Conservation (phyloP, 1,140 invertebrate species). For the Drosophila sturtevanti region DNA sequence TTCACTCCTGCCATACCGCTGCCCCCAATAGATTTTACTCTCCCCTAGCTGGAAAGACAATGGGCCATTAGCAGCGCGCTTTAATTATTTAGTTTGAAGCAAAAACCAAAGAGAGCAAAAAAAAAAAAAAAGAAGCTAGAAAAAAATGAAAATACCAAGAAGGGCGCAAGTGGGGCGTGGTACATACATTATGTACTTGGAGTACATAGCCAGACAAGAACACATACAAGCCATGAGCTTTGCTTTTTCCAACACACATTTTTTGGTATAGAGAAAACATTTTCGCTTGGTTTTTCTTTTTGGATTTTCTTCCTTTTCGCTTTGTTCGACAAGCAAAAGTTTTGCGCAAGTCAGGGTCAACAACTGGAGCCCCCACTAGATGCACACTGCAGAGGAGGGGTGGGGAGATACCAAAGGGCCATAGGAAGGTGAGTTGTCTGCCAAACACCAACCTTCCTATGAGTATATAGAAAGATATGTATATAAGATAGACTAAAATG, state of each 20-base stretch:
- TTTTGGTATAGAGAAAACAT: slow-evolving; percentile 56
- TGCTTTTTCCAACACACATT: slow-evolving; percentile 30
- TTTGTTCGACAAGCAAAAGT: slow-evolving; percentile 32
- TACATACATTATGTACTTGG: slow-evolving; percentile 35
- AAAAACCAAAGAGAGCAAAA: slow-evolving; percentile 50
- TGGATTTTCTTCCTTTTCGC: slow-evolving; percentile 42
- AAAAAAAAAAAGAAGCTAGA: slow-evolving; percentile 30
- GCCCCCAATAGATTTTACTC: slow-evolving; percentile 18
- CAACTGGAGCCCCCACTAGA: slow-evolving; percentile 61
- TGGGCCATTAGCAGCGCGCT: slow-evolving; percentile 78
- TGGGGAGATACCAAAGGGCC: neutral
- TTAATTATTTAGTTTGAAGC: slow-evolving; percentile 76
- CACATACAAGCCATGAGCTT: slow-evolving; percentile 61
- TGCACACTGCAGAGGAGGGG: slow-evolving; percentile 29
- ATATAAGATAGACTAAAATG: neutral
- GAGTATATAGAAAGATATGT: neutral
- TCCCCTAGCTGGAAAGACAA: slow-evolving; percentile 47
- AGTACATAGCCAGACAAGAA: slow-evolving; percentile 30
- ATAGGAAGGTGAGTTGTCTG: neutral
- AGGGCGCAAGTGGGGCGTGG: slow-evolving; percentile 10
- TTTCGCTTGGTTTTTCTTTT: slow-evolving; percentile 34
- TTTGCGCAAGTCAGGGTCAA: slow-evolving; percentile 81
- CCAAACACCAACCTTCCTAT: neutral
- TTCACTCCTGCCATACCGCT: neutral
- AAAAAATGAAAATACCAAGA: slow-evolving; percentile 19